A percentile compares a stretch with the other conserved stretches of the same genome.
These are phyloP conservation scores for Sitta europaea DNA, from an alignment of 2,113 vertebrate species.

Conservation along the genomic window DNA sequence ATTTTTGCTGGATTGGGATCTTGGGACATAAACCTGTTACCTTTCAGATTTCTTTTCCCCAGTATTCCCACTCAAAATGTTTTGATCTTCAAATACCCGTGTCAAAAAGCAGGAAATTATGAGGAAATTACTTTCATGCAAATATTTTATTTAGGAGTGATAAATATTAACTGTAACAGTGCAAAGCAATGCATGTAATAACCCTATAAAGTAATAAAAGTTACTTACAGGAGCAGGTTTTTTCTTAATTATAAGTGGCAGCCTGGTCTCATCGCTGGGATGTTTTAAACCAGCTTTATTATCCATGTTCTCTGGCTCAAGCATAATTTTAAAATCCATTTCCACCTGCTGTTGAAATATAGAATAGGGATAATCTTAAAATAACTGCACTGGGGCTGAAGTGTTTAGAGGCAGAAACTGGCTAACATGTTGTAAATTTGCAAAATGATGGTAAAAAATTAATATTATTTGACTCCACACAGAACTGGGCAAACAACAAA, in stretches of 20 bases:
- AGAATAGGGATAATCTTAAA: not conserved
- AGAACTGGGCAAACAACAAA: not conserved
- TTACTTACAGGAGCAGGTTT: constrained; percentile 75
- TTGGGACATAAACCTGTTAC: not conserved
- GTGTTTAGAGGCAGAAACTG: not conserved
- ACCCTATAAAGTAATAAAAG: not conserved
- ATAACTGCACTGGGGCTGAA: not conserved
- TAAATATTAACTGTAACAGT: not conserved
- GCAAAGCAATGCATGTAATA: not conserved
- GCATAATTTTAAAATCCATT: constrained; percentile 69
- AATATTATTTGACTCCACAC: not conserved
- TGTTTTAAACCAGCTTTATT: constrained; percentile 68
- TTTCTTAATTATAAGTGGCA: constrained; percentile 74
- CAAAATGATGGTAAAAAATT: not conserved
- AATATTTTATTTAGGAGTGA: not conserved
- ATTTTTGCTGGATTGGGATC: not conserved
- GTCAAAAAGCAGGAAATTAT: not conserved
- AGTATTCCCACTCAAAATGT: not conserved
- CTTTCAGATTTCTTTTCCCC: not conserved
- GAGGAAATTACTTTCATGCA: not conserved
- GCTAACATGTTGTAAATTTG: not conserved
- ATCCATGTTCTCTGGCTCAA: constrained; percentile 62
- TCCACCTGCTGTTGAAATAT: constrained; percentile 75
- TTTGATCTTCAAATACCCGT: not conserved
- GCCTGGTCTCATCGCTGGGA: constrained; percentile 68